These are phyloP conservation scores for Drosophila trapezifrons DNA, from an alignment of 1,140 invertebrate genomes.

Conservation along the genomic window DNA sequence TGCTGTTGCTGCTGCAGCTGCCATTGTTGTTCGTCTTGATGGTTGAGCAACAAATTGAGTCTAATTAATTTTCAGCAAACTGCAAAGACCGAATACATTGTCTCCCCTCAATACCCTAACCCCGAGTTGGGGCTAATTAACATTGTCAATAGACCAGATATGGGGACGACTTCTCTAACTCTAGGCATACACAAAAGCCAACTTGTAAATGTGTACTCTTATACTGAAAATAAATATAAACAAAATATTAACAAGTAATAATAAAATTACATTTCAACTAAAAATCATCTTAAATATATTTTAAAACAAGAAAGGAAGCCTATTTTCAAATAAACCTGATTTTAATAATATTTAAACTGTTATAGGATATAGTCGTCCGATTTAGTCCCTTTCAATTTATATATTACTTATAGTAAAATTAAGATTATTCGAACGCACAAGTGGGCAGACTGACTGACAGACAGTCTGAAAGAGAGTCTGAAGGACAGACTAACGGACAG, in stretches of 20 bases:
- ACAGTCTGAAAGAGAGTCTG: no score
- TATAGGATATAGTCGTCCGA: no score
- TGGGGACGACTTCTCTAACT: background rate
- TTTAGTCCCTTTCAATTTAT: no score
- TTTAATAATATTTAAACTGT: no score
- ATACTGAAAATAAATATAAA: no score
- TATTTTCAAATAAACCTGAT: no score
- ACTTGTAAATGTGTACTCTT: background rate
- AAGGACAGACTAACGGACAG: no score
- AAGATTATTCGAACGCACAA: no score
- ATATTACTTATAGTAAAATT: no score
- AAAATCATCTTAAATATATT: background rate
- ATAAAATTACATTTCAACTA: no score
- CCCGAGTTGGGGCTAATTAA: conserved; percentile 3
- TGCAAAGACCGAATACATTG: conserved; percentile 47
- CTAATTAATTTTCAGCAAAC: conserved; percentile 79
- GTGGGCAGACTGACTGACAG: no score
- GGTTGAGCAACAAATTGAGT: conserved; percentile 74
- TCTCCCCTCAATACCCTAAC: conserved; percentile 42
- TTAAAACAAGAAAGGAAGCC: background rate
- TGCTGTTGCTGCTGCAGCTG: conserved; percentile 12
- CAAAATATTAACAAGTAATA: background rate
- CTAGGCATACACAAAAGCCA: background rate
- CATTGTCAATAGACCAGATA: conserved; percentile 2
- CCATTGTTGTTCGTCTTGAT: conserved; percentile 51